Evolutionary conservation across 2,888 invertebrate genomes (phyloP), one percentile per base, ranked within the genome.

Genomic region (Diadromus collaris): DNA sequence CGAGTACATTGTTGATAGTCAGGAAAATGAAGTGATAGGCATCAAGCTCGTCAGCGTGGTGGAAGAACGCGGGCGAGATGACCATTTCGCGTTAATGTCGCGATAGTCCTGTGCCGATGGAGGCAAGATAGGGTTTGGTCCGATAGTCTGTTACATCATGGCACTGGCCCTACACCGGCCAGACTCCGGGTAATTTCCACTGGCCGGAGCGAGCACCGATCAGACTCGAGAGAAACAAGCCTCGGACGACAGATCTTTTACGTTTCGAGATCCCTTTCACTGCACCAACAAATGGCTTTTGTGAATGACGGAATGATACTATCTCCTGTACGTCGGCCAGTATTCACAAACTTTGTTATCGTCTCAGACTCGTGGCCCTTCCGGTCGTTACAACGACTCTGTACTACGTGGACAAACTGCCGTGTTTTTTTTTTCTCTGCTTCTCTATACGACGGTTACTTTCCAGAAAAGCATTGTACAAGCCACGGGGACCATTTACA

Each of bases 151-250:
- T 38, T 38, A 38, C 38, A 38, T 5, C 38, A 10, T 16, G 16
- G 38, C 38, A 4, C 38, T 38, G 4, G 38, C 38, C 13, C 38
- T 10, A 38, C 13, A 38, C 38, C 38, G 38, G 38, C 38, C 38
- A 38, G 38, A 38, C 13, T 38, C 38, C 38, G 3, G 16, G 79
- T 81, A 81, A 82, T 82, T 79, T 82, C 82, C 81, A 75, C 77
- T 73, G 65, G 65, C 73, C 51, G 65, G 75, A 46, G 48, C 71
- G 74, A 80, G 76, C 76, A 78, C 38, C 44, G 27, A 56, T 29
- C 56, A 34, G 58, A 19, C 65, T 24, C 46, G 48, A 46, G 61
- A 67, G 67, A 56, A 78, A 71, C 71, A 71, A 71, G 61, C 78
- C 56, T 46, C 51, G 51, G 54, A 29, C 70, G 19, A 67, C 56